phyloP scores from a whole-genome alignment of 2,797 vertebrate genomes.

The Tamandua tetradactyla region DNA sequence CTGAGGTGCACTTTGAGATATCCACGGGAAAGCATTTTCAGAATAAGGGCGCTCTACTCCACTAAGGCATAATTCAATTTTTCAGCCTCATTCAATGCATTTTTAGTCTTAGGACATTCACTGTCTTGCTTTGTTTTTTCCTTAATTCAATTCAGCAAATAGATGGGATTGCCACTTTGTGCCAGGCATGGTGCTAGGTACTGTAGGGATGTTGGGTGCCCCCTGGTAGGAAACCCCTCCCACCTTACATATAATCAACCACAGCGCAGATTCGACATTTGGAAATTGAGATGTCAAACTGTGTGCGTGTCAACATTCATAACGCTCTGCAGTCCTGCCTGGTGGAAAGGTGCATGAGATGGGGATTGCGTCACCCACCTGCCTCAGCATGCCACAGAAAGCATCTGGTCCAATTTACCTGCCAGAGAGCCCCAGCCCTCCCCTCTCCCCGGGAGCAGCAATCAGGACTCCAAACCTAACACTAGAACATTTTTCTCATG shows the following conservation, averaged over 20 bases:
- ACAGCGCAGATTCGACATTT: not conserved
- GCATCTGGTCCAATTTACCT: not conserved
- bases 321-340: not conserved
- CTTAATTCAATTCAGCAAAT: not conserved
- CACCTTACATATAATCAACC: not conserved
- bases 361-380: not conserved
- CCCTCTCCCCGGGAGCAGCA: not conserved
- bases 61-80: not conserved
- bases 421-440: not conserved
- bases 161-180: too few species aligned
- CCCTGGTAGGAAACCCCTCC: not conserved
- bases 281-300: constrained; percentile 30
- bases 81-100: fast-evolving
- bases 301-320: not conserved
- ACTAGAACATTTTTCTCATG: not conserved
- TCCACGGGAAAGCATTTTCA: too few species aligned
- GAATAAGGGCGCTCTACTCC: too few species aligned
- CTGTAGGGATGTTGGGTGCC: not conserved
- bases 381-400: not conserved
- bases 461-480: not conserved
- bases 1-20: not conserved
- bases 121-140: not conserved
- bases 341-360: not conserved
- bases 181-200: not conserved
- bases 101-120: not conserved